Conservation (phyloP, 2,888 invertebrate species). For the Electrophaes corylata region DNA sequence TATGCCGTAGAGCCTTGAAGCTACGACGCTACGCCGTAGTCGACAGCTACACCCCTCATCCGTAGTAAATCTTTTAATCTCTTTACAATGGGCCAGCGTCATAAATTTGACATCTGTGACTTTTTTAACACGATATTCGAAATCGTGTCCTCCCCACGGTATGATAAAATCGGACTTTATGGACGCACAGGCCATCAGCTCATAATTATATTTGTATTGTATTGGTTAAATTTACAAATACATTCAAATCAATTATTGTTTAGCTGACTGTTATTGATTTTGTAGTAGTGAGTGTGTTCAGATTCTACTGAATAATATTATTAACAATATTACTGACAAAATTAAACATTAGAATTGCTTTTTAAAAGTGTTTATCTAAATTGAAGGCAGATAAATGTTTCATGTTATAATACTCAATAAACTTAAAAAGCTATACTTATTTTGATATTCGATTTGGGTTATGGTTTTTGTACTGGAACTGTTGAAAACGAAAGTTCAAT, state of each 20-base stretch:
- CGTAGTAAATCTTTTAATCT: conserved; percentile 83
- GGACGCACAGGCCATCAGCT: conserved; percentile 70
- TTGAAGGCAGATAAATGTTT: no score
- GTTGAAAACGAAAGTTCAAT: conserved; percentile 43
- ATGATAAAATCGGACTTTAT: conserved; percentile 83
- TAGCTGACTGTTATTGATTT: background rate
- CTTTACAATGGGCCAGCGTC: conserved; percentile 81
- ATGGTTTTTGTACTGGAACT: background rate
- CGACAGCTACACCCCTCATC: conserved; percentile 49
- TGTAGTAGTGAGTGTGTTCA: conserved; percentile 1
- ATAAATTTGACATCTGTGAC: conserved; percentile 84
- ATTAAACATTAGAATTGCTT: no score
- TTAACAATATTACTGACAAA: no score
- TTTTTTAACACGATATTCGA: conserved; percentile 83
- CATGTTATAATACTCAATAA: no score
- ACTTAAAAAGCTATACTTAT: background rate
- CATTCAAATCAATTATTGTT: conserved; percentile 40
- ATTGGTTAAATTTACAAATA: conserved; percentile 69
- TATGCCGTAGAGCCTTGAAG: conserved; percentile 51
- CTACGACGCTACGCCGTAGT: conserved; percentile 46
- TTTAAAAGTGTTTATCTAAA: no score
- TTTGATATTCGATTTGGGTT: background rate
- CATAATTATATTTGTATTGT: conserved; percentile 76
- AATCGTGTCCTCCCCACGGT: conserved; percentile 80
- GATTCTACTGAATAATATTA: background rate